phyloP scores from a whole-genome alignment of 2,113 vertebrate species.

The Turnix velox region DNA sequence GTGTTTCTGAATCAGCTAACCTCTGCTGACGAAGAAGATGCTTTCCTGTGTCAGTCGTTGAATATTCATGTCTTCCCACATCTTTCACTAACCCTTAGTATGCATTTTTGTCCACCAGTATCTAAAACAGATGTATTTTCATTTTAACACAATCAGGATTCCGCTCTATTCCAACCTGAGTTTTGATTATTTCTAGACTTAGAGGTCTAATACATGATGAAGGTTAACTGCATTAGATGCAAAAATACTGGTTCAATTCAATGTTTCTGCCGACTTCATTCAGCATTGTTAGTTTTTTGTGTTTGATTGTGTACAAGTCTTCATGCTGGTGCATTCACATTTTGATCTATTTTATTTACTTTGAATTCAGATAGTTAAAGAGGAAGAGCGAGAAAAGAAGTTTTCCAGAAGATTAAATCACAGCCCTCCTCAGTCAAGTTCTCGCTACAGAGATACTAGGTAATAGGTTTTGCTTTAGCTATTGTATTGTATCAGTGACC shows the following conservation, averaged over 20 bases:
- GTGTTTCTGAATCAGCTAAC: neutral
- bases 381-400: constrained; percentile 94
- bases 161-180: neutral
- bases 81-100: neutral
- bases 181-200: neutral
- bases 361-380: constrained; percentile 78
- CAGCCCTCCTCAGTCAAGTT: constrained; percentile 89
- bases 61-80: neutral
- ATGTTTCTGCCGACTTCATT: neutral
- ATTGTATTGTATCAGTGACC: neutral
- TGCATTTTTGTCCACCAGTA: neutral
- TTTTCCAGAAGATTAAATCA: constrained; percentile 92
- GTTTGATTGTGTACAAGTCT: neutral
- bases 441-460: constrained; percentile 93
- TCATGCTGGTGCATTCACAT: neutral
- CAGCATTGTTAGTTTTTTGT: neutral
- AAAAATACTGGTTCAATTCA: neutral
- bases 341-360: neutral
- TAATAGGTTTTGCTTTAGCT: constrained; percentile 17
- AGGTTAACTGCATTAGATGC: neutral
- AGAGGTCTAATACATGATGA: fast-evolving
- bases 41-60: fast-evolving
- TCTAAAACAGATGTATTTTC: neutral
- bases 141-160: neutral
- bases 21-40: neutral